Conservation (phyloP, 2,888 invertebrate species). For the Bombylius discolor region DNA sequence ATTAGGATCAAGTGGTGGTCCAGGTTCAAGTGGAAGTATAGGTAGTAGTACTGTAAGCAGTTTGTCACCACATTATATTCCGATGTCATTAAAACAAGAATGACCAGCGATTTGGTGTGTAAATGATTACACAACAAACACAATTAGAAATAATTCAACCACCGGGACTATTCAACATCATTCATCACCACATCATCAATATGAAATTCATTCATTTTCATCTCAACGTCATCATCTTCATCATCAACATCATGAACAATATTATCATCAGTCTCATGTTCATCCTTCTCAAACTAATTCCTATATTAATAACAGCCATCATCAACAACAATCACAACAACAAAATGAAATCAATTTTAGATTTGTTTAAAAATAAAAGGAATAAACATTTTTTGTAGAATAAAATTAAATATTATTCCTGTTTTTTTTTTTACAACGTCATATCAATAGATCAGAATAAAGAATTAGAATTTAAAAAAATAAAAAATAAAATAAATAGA, state of each 20-base stretch:
- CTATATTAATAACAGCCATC: too few relatives aligned
- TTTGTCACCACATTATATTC: slow-evolving; percentile 23
- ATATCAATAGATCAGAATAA: too few relatives aligned
- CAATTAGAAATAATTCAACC: background rate
- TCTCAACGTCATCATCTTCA: background rate
- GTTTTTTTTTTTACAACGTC: too few relatives aligned
- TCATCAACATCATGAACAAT: too few relatives aligned
- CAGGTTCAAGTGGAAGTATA: background rate
- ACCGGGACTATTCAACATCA: background rate
- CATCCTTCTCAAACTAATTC: background rate
- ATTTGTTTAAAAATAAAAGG: background rate
- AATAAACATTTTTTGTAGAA: too few relatives aligned
- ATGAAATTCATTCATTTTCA: background rate
- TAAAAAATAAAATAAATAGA: too few relatives aligned
- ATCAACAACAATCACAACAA: background rate
- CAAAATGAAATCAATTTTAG: background rate
- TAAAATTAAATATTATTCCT: too few relatives aligned
- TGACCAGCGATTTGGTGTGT: slow-evolving; percentile 19
- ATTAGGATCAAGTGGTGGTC: slow-evolving; percentile 1
- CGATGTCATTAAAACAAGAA: slow-evolving; percentile 25
- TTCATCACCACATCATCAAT: background rate
- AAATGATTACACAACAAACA: background rate
- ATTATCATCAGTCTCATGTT: background rate
- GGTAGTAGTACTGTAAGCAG: slow-evolving; percentile 29
- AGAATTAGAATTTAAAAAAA: too few relatives aligned